Conservation (phyloP, 1,140 invertebrate genomes). For the Penaeus indicus region DNA sequence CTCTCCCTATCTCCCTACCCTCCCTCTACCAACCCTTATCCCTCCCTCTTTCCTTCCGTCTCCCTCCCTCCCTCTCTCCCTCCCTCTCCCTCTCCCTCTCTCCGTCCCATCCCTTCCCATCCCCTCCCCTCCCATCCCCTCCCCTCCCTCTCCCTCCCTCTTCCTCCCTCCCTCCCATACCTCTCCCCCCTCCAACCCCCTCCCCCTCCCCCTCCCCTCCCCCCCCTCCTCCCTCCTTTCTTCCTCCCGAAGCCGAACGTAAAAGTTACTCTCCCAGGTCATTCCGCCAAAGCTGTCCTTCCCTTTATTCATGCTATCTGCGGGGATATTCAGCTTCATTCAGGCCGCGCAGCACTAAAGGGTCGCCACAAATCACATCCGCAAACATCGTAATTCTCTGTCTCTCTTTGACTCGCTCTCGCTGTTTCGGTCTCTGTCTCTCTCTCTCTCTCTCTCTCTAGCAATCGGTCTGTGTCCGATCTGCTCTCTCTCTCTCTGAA, state of each 20-base stretch:
- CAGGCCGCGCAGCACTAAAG: too few species aligned
- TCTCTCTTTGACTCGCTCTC: not conserved
- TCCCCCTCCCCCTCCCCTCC: not conserved
- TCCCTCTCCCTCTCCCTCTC: too few species aligned
- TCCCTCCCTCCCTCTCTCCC: not conserved
- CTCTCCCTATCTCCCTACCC: not conserved
- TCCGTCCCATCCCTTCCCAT: too few species aligned
- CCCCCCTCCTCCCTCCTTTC: not conserved
- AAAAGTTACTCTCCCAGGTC: not conserved
- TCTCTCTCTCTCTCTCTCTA: slow-evolving; percentile 32
- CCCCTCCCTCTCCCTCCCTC: not conserved
- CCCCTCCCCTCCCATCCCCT: not conserved
- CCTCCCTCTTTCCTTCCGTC: not conserved
- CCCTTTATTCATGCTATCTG: too few species aligned
- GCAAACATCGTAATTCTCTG: not conserved
- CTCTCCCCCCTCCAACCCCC: not conserved
- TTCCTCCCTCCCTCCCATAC: not conserved
- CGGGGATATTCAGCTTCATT: too few species aligned
- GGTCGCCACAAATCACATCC: not conserved
- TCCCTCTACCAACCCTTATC: not conserved
- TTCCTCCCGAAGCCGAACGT: not conserved
- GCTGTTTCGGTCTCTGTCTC: not conserved
- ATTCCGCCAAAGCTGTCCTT: too few species aligned
- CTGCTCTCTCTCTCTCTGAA: slow-evolving; percentile 30
- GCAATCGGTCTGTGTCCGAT: not conserved